A percentile compares a stretch with the other conserved stretches of the same genome.
Conservation (phyloP, 2,797 vertebrate species). For the Anableps anableps region DNA sequence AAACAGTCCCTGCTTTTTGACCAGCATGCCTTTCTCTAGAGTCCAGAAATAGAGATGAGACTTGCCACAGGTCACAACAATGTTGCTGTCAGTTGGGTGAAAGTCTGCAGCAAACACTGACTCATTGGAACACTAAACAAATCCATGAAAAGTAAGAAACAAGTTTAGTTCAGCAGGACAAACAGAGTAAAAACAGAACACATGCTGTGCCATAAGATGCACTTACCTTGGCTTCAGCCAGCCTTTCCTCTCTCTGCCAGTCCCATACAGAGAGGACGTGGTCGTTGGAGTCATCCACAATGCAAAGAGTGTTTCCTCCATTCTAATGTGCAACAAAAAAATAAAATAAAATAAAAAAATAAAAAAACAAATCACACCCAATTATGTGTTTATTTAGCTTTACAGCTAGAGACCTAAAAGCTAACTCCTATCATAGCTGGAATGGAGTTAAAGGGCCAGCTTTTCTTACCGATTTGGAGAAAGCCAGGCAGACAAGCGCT, state of each 20-base stretch:
- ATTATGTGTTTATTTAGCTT: not conserved
- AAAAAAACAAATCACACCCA: not conserved
- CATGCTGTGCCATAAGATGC: not conserved
- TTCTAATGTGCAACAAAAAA: conserved; percentile 86
- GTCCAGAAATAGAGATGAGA: conserved; percentile 98
- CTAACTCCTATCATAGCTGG: not conserved
- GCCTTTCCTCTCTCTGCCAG: conserved; percentile 94
- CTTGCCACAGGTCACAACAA: conserved; percentile 96
- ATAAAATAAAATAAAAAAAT: not conserved
- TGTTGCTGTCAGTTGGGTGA: conserved; percentile 95
- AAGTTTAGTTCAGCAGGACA: not conserved
- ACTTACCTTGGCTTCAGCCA: conserved; percentile 93
- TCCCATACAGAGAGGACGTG: conserved; percentile 98
- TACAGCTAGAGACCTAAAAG: not conserved
- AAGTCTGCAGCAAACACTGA: conserved; percentile 95
- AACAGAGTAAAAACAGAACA: not conserved
- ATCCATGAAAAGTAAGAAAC: conserved; percentile 10
- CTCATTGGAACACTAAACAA: conserved; percentile 92
- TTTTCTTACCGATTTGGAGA: conserved; percentile 95
- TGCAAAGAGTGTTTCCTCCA: conserved; percentile 92
- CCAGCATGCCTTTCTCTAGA: conserved; percentile 89
- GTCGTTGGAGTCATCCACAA: conserved; percentile 96
- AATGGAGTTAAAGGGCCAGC: not conserved
- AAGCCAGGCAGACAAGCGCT: conserved; percentile 93
- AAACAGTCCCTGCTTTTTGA: conserved; percentile 97